Base-by-base conservation (phyloP, 2,113 vertebrate genomes). In the Saccopteryx leptura region DNA sequence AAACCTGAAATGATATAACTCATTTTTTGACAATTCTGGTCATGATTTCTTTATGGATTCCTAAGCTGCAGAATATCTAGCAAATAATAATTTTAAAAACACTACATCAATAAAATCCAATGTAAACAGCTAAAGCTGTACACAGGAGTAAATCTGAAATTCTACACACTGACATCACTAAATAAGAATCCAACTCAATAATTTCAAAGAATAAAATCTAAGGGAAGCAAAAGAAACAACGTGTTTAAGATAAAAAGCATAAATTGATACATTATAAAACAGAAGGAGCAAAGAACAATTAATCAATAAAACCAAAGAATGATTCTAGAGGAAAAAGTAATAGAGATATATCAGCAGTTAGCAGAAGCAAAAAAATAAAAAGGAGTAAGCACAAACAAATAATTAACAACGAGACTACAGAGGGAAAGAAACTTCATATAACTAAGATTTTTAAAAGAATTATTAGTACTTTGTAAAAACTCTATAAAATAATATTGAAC, bases 171-270 rank as follows among this genome's bases (percentile, higher is more conserved):
- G 60, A 26, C 23, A 17, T 84, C 86, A 28, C 71, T 65, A 90
- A 78, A 61, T 54, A 88, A 80, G 3, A 85, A 71, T 85, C 72
- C 6, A 93, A 21, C 5, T 75, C 58, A 92, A 61, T 88, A 92
- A 82, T 78, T 74, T 39, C 76, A 78, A 78, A 95, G 24, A 54
- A 80, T 46, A 46, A 94, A 96, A 72, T 9, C 50, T 48, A 56
- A 94, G 26, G 11, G 92, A 93, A 93, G 13, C 28, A 89, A 60
- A 85, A 95, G 10, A 31, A 96, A 94, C 46, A 85, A 81, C 75
- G 24, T 83, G 56, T 66, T 91, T 90, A 69, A n/a, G 1, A 72
- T 79, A 82, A 91, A 95, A 91, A 86, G 65, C 33, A 88, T 39
- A 91, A 94, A 85, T 26, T 75, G n/a, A 74, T 85, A 78, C 1